Conservation (phyloP, 1,140 invertebrate species). For the Bathynomus jamesi region DNA sequence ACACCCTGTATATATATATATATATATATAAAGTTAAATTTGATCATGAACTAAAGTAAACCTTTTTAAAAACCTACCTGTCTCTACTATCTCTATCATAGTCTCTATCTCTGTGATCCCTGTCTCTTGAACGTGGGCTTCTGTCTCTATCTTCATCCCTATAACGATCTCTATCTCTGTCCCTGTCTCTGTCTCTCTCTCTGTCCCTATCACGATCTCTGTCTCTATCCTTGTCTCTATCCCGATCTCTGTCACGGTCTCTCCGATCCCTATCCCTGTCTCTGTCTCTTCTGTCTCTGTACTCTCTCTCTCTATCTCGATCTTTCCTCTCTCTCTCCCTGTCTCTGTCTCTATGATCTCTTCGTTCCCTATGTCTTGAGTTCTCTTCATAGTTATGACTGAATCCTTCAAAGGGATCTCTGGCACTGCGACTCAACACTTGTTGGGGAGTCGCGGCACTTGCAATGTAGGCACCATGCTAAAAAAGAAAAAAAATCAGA, state of each 20-base stretch:
- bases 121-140: constrained; percentile 4
- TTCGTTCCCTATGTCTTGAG: constrained; percentile 1
- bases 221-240: constrained; percentile 3
- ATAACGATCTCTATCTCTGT: background rate
- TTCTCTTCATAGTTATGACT: background rate
- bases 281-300: constrained; percentile 7
- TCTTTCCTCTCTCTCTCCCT: constrained; percentile 8
- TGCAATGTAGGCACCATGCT: background rate
- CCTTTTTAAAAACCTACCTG: background rate
- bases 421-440: background rate
- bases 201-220: constrained; percentile 6
- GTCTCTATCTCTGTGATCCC: constrained; percentile 6
- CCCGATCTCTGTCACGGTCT: constrained; percentile 7
- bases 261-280: constrained; percentile 11
- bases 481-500: background rate
- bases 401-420: background rate
- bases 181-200: constrained; percentile 10
- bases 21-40: no score
- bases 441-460: background rate
- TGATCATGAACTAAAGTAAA: background rate
- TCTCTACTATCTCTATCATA: background rate
- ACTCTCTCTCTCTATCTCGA: constrained; percentile 4
- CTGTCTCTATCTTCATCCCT: constrained; percentile 8
- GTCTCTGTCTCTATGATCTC: constrained; percentile 13
- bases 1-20: no score